phyloP scores from a whole-genome alignment of 2,888 invertebrate genomes.

The Pheosia tremula region DNA sequence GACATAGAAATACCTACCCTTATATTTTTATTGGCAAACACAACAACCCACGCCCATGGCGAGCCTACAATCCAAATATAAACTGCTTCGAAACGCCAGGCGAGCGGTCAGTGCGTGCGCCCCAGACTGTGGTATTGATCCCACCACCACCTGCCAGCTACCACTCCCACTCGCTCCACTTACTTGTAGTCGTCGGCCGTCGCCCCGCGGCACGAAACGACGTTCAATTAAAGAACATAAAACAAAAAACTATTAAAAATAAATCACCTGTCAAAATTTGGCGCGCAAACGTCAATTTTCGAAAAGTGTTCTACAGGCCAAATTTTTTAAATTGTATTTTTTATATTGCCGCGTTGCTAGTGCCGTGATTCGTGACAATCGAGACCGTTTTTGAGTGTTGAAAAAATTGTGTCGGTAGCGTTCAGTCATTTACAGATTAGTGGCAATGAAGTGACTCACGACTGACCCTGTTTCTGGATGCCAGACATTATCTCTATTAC shows the following conservation, averaged over 20 bases:
- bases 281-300: conserved; percentile 35
- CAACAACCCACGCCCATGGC: conserved; percentile 51
- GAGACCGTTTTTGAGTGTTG: conserved; percentile 38
- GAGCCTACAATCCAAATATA: conserved; percentile 65
- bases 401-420: conserved; percentile 47
- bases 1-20: conserved; percentile 30
- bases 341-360: conserved; percentile 40
- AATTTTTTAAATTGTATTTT: conserved; percentile 26
- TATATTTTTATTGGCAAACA: conserved; percentile 42
- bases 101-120: conserved; percentile 81
- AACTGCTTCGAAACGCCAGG: conserved; percentile 52
- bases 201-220: conserved; percentile 72
- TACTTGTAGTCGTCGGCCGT: conserved; percentile 79
- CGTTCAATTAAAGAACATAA: conserved; percentile 50
- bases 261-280: conserved; percentile 44
- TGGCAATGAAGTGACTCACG: conserved; percentile 62
- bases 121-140: conserved; percentile 77
- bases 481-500: conserved; percentile 64
- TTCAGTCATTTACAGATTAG: conserved; percentile 35
- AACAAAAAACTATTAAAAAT: conserved; percentile 43
- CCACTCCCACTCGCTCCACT: conserved; percentile 73
- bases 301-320: conserved; percentile 38
- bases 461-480: conserved; percentile 54
- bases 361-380: conserved; percentile 29
- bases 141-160: conserved; percentile 78